Conservation (phyloP, 2,888 invertebrate genomes). For the Eretmocerus hayati region DNA sequence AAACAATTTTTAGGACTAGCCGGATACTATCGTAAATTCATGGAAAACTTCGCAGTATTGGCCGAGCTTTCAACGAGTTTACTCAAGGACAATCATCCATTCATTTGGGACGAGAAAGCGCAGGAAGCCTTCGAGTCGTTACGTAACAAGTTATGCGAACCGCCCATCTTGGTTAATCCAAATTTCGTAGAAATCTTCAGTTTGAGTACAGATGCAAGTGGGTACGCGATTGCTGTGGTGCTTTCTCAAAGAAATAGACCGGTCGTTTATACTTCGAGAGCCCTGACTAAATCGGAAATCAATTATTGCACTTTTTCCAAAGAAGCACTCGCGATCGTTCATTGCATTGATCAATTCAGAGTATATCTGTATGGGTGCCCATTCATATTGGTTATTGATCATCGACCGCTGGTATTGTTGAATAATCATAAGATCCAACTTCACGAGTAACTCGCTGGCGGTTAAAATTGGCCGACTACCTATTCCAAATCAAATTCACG, state of each 20-base stretch:
- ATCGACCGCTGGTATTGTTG: conserved; percentile 16
- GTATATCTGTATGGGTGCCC: conserved; percentile 14
- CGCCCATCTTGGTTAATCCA: conserved; percentile 19
- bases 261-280: conserved; percentile 14
- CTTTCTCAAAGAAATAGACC: conserved; percentile 19
- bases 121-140: conserved; percentile 10
- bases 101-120: conserved; percentile 5
- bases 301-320: conserved; percentile 20
- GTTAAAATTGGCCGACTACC: conserved; percentile 12
- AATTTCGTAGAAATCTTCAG: conserved; percentile 18
- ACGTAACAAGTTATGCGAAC: conserved; percentile 10
- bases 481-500: conserved; percentile 18
- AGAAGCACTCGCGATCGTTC: conserved; percentile 14
- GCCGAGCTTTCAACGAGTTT: conserved; percentile 16
- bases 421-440: conserved; percentile 1
- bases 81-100: conserved; percentile 9
- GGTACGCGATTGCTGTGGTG: conserved; percentile 9
- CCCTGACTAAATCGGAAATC: conserved; percentile 9
- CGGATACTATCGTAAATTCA: too few species aligned
- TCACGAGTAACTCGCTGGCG: conserved; percentile 14
- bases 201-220: conserved; percentile 20
- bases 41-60: conserved; percentile 16
- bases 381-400: conserved; percentile 18
- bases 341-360: conserved; percentile 2
- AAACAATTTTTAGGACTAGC: too few species aligned